Conservation (phyloP, 2,113 vertebrate species). For the Nansenia antarctica region DNA sequence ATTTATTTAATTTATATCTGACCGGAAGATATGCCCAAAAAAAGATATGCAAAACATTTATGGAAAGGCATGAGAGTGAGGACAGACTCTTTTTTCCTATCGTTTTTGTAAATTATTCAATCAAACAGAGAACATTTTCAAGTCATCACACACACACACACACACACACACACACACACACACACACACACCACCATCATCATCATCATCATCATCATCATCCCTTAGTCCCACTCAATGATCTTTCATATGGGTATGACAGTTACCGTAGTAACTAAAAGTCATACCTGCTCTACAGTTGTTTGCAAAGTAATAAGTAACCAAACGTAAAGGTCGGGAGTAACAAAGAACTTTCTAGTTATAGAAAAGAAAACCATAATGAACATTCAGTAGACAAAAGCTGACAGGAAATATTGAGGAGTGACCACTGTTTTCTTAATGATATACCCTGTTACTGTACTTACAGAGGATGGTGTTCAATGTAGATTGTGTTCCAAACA, state of each 20-base stretch:
- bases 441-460: slow-evolving; percentile 8
- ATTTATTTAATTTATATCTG: not conserved
- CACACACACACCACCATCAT: not conserved
- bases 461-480: not conserved
- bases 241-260: slow-evolving; percentile 13
- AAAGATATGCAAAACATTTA: not conserved
- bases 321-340: not conserved
- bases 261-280: not conserved
- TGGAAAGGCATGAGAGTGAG: not conserved
- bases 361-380: not conserved
- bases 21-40: too few relatives aligned
- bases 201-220: not conserved
- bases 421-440: not conserved
- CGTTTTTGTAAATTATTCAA: not conserved
- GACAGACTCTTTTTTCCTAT: not conserved
- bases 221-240: slow-evolving; percentile 10
- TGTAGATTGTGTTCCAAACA: not conserved
- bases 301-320: not conserved
- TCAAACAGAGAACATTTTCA: not conserved
- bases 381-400: slow-evolving; percentile 5
- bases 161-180: slow-evolving; percentile 26
- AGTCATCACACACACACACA: not conserved
- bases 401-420: not conserved
- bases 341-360: not conserved
- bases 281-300: not conserved